Evolutionary conservation across 2,888 invertebrate species (phyloP).

Genomic region (Acleris sparsana): DNA sequence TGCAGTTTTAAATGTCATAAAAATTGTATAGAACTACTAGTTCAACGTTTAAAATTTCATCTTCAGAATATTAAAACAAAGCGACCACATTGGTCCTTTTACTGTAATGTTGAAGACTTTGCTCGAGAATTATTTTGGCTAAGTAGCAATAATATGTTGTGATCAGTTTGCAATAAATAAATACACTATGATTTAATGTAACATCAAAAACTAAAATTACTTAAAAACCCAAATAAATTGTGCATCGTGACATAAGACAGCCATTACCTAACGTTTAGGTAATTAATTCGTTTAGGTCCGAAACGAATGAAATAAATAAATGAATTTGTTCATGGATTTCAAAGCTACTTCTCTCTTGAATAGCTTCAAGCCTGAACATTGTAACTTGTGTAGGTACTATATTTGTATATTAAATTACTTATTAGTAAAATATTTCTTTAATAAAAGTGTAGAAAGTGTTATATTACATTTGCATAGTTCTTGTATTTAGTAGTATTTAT

Average conservation of each 20-base stretch:
- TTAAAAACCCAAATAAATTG: constrained; percentile 21
- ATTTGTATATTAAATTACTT: background rate
- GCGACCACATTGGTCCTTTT: background rate
- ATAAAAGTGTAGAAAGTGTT: constrained; percentile 16
- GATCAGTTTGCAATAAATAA: constrained; percentile 26
- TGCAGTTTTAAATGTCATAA: no score
- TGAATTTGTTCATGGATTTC: no score
- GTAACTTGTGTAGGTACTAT: no score
- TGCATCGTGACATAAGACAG: constrained; percentile 31
- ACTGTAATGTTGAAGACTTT: background rate
- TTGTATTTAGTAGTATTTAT: constrained; percentile 20
- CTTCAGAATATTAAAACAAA: background rate
- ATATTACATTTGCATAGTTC: constrained; percentile 15
- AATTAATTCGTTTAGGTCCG: no score
- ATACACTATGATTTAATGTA: constrained; percentile 5
- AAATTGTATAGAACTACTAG: no score
- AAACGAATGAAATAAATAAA: constrained; percentile 19
- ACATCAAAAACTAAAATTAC: constrained; percentile 11
- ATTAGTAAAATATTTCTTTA: constrained; percentile 5
- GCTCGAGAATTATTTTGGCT: constrained; percentile 8
- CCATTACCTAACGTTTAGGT: background rate
- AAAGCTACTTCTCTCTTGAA: no score
- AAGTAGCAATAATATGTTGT: constrained; percentile 17
- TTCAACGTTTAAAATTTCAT: no score
- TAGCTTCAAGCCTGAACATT: no score